Evolutionary conservation across 2,797 vertebrate genomes (phyloP).

Genomic region (Nyctibius grandis): DNA sequence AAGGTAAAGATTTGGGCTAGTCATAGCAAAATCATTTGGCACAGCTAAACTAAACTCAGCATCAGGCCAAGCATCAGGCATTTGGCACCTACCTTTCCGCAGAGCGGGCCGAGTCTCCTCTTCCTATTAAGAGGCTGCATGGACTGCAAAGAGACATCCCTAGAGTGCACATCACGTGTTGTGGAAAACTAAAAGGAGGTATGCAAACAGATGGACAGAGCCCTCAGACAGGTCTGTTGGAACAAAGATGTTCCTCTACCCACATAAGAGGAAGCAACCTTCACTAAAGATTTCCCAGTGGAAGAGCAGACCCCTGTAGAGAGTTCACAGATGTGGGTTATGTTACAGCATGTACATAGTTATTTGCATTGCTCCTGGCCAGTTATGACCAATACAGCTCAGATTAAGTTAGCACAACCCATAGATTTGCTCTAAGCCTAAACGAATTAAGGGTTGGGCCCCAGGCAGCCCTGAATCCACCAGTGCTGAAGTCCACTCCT

Average conservation of each 20-base stretch:
- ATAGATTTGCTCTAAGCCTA: not conserved
- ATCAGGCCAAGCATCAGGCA: not conserved
- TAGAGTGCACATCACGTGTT: not conserved
- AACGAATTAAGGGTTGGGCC: not conserved
- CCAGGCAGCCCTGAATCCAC: not conserved
- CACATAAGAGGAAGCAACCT: constrained; percentile 21
- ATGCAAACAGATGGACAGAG: constrained; percentile 3
- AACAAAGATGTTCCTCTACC: not conserved
- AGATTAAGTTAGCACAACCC: not conserved
- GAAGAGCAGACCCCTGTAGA: not conserved
- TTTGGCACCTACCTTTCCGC: not conserved
- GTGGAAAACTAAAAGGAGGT: not conserved
- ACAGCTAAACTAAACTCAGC: not conserved
- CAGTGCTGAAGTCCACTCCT: not conserved
- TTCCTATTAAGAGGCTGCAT: not conserved
- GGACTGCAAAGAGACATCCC: not conserved
- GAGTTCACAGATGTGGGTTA: not conserved
- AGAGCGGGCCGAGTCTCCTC: not conserved
- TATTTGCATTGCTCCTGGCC: not conserved
- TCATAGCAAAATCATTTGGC: not conserved
- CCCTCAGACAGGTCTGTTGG: not conserved
- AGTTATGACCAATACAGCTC: not conserved
- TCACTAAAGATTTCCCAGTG: not conserved
- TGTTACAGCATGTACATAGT: not conserved
- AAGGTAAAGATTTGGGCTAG: not conserved